Percentiles rank a stretch among this genome's conserved stretches.
Conservation (phyloP, 2,113 vertebrate genomes). For the Leuciscus idus region DNA sequence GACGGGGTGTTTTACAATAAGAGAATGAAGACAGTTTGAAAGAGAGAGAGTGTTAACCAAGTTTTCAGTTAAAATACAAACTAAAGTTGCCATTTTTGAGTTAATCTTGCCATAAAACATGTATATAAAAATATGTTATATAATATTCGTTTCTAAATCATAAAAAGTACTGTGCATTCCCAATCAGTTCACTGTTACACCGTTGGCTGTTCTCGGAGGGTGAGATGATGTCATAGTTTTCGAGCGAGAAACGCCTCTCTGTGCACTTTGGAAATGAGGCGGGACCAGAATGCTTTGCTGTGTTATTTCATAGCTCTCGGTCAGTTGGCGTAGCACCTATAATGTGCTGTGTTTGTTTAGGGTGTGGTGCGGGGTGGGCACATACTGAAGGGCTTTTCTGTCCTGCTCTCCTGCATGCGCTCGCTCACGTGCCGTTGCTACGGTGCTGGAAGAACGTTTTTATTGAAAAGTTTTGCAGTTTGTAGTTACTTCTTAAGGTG, state of each 20-base stretch:
- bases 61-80: background rate
- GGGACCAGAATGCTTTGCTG: conserved; percentile 55
- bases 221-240: conserved; percentile 70
- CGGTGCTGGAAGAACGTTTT: background rate
- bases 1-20: conserved; percentile 62
- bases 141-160: background rate
- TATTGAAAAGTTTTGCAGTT: background rate
- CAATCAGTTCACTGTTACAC: background rate
- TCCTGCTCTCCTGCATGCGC: background rate
- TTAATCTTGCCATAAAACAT: background rate
- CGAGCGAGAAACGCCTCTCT: conserved; percentile 60
- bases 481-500: background rate
- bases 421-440: background rate
- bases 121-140: background rate
- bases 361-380: conserved; percentile 13
- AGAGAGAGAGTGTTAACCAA: background rate
- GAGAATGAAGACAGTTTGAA: conserved; percentile 46
- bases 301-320: conserved; percentile 60
- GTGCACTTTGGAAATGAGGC: conserved; percentile 66
- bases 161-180: background rate
- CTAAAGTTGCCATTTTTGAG: background rate
- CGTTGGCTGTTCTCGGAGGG: background rate
- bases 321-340: conserved; percentile 62
- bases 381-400: conserved; percentile 18
- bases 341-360: conserved; percentile 68